Base-by-base conservation (phyloP, 2,113 vertebrate species). In the Vicugna pacos region DNA sequence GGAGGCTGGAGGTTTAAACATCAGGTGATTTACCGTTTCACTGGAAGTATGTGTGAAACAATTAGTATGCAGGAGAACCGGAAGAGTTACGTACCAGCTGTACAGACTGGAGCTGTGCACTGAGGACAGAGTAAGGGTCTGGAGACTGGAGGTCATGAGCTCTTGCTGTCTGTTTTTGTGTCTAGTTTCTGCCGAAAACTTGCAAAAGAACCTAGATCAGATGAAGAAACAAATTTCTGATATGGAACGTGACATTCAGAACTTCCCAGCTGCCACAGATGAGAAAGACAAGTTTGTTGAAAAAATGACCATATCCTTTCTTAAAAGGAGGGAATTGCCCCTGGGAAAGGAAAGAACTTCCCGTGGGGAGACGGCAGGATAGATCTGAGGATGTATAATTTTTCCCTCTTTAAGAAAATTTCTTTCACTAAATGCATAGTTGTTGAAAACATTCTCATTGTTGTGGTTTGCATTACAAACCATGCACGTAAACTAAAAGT, bases 281-380 rank as follows among this genome's bases (percentile, higher is more conserved):
- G 98, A 99, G 87, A 99, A 98, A 54, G 99, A 99, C 97, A 98
- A 98, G 90, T 99, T 99, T 97, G 98, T 96, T 83, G 98, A 99
- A 96, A 99, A 99, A 98, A 99, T 99, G 98, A 98, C 98, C 19
- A 99, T 99, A 99, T 99, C 99, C 99, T 99, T 97, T 96, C 89
- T 91, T 70, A 28, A 76, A 62, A 81, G 28, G 62, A 93, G 38
- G 77, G 28, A 76, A 4, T 85, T 94, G 50, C 35, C 50, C 20
- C 9, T 82, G 54, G 20, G 48, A 60, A 79, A 28, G 38, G 28
- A 70, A 60, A 13, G 30, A 87, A 19, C n/a, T 46, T 89, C 8
- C 8, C 4, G 1, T 42, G 22, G 56, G 14, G 19, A 26, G n/a
- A 80, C 11, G 42, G 13, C 6, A 60, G 48, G 16, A 35, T 72